phyloP scores from a whole-genome alignment of 2,797 vertebrate species.

The Lithobates sylvaticus region DNA sequence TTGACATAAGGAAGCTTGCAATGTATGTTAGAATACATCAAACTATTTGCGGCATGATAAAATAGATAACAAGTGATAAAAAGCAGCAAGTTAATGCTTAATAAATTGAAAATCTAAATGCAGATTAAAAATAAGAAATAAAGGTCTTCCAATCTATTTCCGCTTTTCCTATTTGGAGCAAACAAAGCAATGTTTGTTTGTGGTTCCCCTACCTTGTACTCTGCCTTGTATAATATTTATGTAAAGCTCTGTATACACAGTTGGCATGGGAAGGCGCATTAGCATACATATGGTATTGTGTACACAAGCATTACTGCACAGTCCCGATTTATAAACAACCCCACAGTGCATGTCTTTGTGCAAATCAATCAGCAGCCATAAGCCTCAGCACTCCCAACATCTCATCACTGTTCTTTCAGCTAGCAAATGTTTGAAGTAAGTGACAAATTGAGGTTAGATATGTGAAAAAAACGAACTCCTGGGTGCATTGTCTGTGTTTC shows the following conservation, averaged over 20 bases:
- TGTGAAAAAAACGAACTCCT: constrained; percentile 17
- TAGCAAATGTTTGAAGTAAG: constrained; percentile 12
- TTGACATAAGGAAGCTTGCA: background rate
- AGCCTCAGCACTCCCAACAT: constrained; percentile 4
- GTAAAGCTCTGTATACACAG: constrained; percentile 43
- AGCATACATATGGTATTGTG: constrained; percentile 58
- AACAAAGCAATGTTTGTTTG: constrained; percentile 12
- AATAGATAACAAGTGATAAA: background rate
- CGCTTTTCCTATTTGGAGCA: background rate
- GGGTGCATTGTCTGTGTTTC: background rate
- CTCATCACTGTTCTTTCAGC: constrained; percentile 26
- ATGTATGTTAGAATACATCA: background rate
- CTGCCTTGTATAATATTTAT: constrained; percentile 53
- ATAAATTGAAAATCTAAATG: background rate
- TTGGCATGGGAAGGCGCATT: constrained; percentile 42
- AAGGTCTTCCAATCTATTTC: background rate
- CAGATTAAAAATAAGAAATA: background rate
- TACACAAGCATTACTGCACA: constrained; percentile 48
- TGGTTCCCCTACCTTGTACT: constrained; percentile 21
- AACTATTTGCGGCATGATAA: no score
- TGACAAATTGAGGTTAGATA: constrained; percentile 22
- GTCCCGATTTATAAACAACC: constrained; percentile 41
- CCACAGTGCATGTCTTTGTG: constrained; percentile 36
- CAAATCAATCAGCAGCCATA: constrained; percentile 49
- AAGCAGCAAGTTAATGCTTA: background rate